phyloP scores from a whole-genome alignment of 2,797 vertebrate genomes.

The Gymnoscopelus microlampas region DNA sequence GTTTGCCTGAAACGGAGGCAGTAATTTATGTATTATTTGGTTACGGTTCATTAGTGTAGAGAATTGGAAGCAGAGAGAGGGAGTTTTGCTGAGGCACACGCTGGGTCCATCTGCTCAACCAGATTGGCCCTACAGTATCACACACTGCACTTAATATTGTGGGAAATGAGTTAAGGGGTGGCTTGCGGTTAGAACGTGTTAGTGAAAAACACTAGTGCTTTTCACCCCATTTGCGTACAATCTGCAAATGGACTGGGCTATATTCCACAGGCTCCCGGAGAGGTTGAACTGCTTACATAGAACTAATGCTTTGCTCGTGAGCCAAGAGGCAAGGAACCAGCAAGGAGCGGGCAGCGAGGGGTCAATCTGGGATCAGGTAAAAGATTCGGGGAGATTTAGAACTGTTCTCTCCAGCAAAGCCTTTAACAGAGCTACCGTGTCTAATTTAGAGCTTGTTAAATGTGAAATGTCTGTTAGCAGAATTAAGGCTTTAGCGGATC shows the following conservation, averaged over 20 bases:
- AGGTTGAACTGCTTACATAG: slow-evolving; percentile 24
- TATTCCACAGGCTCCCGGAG: slow-evolving; percentile 24
- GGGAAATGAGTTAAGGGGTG: slow-evolving; percentile 66
- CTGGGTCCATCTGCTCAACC: slow-evolving; percentile 81
- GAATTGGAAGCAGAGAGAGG: slow-evolving; percentile 72
- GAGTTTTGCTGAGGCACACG: slow-evolving; percentile 71
- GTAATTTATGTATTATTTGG: slow-evolving; percentile 81
- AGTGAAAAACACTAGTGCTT: slow-evolving; percentile 25
- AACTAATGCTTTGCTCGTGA: slow-evolving; percentile 37
- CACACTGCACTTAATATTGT: slow-evolving; percentile 64
- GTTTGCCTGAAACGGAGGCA: slow-evolving; percentile 69
- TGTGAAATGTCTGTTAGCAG: slow-evolving; percentile 43
- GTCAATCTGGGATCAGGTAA: slow-evolving; percentile 61
- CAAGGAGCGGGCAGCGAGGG: slow-evolving; percentile 14
- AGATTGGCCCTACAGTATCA: slow-evolving; percentile 76
- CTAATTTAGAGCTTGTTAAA: slow-evolving; percentile 54
- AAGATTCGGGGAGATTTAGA: slow-evolving; percentile 64
- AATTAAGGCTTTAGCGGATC: slow-evolving; percentile 26
- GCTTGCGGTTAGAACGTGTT: slow-evolving; percentile 44
- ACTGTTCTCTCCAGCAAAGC: slow-evolving; percentile 54
- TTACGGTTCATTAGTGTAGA: slow-evolving; percentile 81
- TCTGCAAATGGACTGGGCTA: slow-evolving; percentile 33
- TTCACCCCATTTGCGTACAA: slow-evolving; percentile 28
- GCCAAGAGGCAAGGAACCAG: slow-evolving; percentile 34
- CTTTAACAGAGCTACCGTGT: slow-evolving; percentile 49